phyloP scores from a whole-genome alignment of 1,140 invertebrate species.

The Halesus radiatus region DNA sequence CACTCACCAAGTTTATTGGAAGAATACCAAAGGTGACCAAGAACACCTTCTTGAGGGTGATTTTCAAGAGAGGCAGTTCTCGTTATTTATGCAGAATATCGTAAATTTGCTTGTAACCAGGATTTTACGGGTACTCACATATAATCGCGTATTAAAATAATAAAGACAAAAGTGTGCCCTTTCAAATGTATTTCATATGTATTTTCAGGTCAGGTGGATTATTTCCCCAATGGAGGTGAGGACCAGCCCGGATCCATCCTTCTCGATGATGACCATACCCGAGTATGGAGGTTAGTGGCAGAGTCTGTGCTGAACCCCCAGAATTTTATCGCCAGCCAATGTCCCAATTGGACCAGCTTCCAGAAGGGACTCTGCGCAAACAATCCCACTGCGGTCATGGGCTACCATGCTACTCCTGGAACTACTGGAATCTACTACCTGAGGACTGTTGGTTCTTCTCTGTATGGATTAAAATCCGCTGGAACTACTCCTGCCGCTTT shows the following conservation, averaged over 20 bases:
- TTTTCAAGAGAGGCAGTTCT: too few relatives aligned
- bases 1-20: too few relatives aligned
- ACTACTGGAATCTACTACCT: constrained; percentile 72
- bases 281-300: constrained; percentile 74
- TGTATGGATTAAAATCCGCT: background rate
- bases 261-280: constrained; percentile 75
- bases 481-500: background rate
- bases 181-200: constrained; percentile 27
- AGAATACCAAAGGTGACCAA: too few relatives aligned
- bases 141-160: too few relatives aligned
- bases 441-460: background rate
- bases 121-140: too few relatives aligned
- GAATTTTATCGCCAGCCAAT: constrained; percentile 68
- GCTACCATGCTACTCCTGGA: constrained; percentile 67
- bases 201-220: constrained; percentile 79
- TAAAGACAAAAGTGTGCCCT: too few relatives aligned
- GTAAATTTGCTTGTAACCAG: too few relatives aligned
- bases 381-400: constrained; percentile 66
- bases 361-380: constrained; percentile 66
- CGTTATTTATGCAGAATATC: too few relatives aligned
- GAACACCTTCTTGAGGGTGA: too few relatives aligned
- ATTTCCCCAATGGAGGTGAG: constrained; percentile 83
- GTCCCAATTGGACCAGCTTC: constrained; percentile 68
- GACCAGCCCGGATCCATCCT: constrained; percentile 66
- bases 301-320: constrained; percentile 72